These are phyloP conservation scores for Octonoba sinensis DNA, from an alignment of 2,888 invertebrate species.

Conservation along the genomic window DNA sequence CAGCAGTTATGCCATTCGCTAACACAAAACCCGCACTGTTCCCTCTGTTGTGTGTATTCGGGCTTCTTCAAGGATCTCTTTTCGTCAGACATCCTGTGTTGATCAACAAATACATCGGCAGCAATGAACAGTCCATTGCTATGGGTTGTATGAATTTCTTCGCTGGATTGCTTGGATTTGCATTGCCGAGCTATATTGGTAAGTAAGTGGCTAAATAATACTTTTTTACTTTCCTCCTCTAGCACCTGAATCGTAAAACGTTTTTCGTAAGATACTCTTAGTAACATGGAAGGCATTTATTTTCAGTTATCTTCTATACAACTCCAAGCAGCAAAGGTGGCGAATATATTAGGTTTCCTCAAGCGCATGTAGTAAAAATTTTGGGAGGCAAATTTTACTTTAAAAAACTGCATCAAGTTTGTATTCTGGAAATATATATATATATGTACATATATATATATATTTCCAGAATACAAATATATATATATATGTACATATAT, in stretches of 20 bases:
- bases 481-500: too few relatives aligned
- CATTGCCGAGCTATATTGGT: constrained; percentile 48
- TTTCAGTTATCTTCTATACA: too few relatives aligned
- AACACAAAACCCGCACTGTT: neutral
- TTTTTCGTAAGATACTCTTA: neutral
- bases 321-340: too few relatives aligned
- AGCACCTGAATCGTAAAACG: too few relatives aligned
- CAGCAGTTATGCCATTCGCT: constrained; percentile 33
- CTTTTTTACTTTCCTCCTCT: neutral
- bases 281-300: too few relatives aligned
- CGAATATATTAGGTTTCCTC: too few relatives aligned
- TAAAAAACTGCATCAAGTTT: too few relatives aligned
- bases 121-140: constrained; percentile 50
- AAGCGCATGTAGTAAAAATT: too few relatives aligned
- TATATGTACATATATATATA: too few relatives aligned
- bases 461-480: too few relatives aligned
- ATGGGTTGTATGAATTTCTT: constrained; percentile 53
- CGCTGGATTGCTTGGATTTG: constrained; percentile 51
- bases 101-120: constrained; percentile 38
- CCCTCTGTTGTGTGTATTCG: neutral
- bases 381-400: too few relatives aligned
- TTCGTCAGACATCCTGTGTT: constrained; percentile 50
- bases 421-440: too few relatives aligned
- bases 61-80: constrained; percentile 46
- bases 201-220: neutral